Base-by-base conservation (phyloP, 2,888 invertebrate species). In the Stomorhina lunata region DNA sequence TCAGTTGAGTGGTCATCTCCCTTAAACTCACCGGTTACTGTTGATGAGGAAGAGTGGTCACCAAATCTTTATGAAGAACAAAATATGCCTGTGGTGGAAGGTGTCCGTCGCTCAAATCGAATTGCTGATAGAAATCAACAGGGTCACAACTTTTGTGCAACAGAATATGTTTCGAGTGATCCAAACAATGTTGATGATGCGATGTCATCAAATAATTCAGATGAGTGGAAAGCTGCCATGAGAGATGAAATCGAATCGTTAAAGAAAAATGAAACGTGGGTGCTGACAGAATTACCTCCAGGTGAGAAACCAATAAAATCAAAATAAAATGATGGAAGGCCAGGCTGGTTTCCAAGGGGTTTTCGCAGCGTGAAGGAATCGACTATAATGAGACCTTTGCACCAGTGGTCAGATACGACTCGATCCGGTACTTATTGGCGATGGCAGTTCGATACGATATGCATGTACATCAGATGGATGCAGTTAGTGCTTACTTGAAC, bases 361-460 rank as follows among this genome's bases (percentile, higher is more conserved):
- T 63, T 45, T 50, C 76, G 22, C 55, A 75, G 53, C 17, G 55
- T 27, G 22, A 37, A 22, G 73, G 63, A 45, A 68, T 61, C 2
- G 57, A 57, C 29, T 65, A 43, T 34, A 68, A 10, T 3, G 77
- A 25, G 66, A 57, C 65, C 2, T 81, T 27, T 10, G 55, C 86
- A 55, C 85, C 85, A 6, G 84, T 86, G 0, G 83, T 85, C 75
- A 53, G 66, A 81, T 66, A 65, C 73, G 55, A 78, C 71, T 75
- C 37, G 0, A 25, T 27, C 0, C 10, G 66, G 4, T 61, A 61
- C 4, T 15, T 66, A 50, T 34, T 65, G 12, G 29, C 32, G 7
- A 61, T 0, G 7, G 32, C 76, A 0, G 76, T 61, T 0, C 37
- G 43, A 12, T 2, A 77, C 20, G 32, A 77, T 7, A 43, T 77